Evolutionary conservation across 2,888 invertebrate genomes (phyloP), one percentile per base, ranked within the genome.

Genomic region (Sarcophaga caerulescens): DNA sequence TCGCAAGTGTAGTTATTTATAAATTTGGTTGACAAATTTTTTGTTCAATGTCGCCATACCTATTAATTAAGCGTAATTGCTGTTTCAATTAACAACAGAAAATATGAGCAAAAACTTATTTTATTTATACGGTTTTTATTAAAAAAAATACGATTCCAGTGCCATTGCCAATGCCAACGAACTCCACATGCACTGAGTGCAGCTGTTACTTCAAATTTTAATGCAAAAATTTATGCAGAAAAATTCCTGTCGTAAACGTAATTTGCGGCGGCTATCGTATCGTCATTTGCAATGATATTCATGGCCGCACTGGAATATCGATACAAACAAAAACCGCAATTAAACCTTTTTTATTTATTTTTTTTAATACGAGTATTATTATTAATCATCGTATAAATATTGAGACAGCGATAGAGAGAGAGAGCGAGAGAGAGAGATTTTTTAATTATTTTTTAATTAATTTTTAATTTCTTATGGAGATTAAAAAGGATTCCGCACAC

Each of bases 361-460:
- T 35, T 35, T 35, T 35, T 35, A 35, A 35, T 35, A 10, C 35
- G 35, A 35, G 35, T 52, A 47, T 35, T 60, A 4, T 65, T 76
- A 25, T 57, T 66, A 66, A 76, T 80, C 79, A 69, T 71, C 4
- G 35, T 2, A 35, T 35, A 35, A 35, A 10, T 35, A 35, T 35
- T 35, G 35, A 10, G 8, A 10, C 35, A 10, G 35, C 1, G 8
- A 10, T 0, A 35, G 8, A 35, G 35, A 35, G 8, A 35, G 35
- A 35, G 25, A 35, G 35, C 0, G 35, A 35, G 35, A 0, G 35
- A 35, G 35, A 52, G 68, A 44, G 75, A 76, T 68, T 85, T 81
- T 52, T 85, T 85, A 82, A 85, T 85, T 82, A 85, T 82, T 82
- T 82, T 85, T 82, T 82, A 85, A 85, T 82, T 85, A 79, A 82